Evolutionary conservation across 2,113 vertebrate species (phyloP), one percentile per base, ranked within the genome.

Genomic region (Taurulus bubalis): DNA sequence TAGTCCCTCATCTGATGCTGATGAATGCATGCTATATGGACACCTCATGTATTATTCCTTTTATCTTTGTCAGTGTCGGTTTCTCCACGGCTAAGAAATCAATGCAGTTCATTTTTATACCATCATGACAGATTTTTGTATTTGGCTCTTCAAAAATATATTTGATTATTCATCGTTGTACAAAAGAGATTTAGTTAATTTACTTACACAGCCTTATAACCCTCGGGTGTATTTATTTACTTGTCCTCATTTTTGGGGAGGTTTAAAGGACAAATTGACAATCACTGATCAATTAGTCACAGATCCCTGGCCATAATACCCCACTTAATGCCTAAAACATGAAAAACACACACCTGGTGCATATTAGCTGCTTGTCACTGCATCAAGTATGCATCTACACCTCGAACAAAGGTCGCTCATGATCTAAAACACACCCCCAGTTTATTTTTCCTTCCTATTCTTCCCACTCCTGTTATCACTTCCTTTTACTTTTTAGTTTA

Each of bases 221-320:
- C 49, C 20, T 74, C n/a, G 72, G 8, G 11, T 56, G 53, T 26
- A 56, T 56, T 56, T 6, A n/a, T 59, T 82, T 58, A 15, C 24
- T 71, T 45, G 22, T 34, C 15, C 18, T 63, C 64, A 63, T 71
- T 76, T 79, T 71, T 26, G 8, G 20, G 55, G 15, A 30, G 14
- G 40, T 71, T 74, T 36, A 77, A 56, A 63, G 78, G 80, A 84
- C 83, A 89, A 84, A 88, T 86, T 86, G 91, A 94, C 90, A 93
- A 90, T 94, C 91, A 89, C 75, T 82, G 60, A 81, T 87, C 49
- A 77, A 69, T 70, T 69, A 80, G 64, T 85, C 76, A 83, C 75
- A 62, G 38, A 75, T 75, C 66, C 76, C 71, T 28, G 22, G 56
- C 60, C 49, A 71, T 36, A 66, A 62, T 65, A 67, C 56, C 55